Evolutionary conservation across 2,113 vertebrate species (phyloP), one percentile per base, ranked within the genome.

Genomic region (Bubo bubo): DNA sequence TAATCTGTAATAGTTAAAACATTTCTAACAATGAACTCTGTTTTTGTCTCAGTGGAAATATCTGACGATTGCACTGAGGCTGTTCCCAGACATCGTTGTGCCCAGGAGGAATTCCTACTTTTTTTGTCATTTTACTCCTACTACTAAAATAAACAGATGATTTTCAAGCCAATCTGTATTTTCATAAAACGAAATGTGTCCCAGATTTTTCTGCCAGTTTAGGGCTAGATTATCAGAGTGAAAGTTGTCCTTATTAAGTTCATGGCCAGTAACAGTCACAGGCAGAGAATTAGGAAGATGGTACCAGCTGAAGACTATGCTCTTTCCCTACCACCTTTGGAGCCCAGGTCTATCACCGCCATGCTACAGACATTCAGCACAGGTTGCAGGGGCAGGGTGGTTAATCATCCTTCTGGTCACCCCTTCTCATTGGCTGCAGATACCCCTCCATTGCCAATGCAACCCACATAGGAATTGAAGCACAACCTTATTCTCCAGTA

Each of bases 31-130:
- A 59, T 47, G 89, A 75, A 62, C 81, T 37, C 23, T 93, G 91
- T 10, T 59, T 94, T 76, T 79, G 28, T 86, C 81, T 93, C 90
- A 83, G 41, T 81, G 90, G 94, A 94, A 97, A 86, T 93, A 80
- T 90, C 59, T 77, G 74, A 88, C 74, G 67, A 74, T 64, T 70
- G 50, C 67, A 72, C 43, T 47, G 47, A 83, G 41, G 30, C 28
- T 80, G 19, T 71, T 92, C 62, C 35, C 66, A 79, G 72, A 45
- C 49, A 64, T 76, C 75, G 45, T 10, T 84, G 71, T 66, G 32
- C 30, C 47, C 34, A 34, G 24, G 34, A 84, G 74, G 26, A 84
- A 39, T 37, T 58, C 8, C 7, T 49, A 11, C 35, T 34, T 52
- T 71, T 86, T 67, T 47, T 35, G 11, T 68, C 12, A 24, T 95